Conservation (phyloP, 2,113 vertebrate species). For the Uria lomvia region DNA sequence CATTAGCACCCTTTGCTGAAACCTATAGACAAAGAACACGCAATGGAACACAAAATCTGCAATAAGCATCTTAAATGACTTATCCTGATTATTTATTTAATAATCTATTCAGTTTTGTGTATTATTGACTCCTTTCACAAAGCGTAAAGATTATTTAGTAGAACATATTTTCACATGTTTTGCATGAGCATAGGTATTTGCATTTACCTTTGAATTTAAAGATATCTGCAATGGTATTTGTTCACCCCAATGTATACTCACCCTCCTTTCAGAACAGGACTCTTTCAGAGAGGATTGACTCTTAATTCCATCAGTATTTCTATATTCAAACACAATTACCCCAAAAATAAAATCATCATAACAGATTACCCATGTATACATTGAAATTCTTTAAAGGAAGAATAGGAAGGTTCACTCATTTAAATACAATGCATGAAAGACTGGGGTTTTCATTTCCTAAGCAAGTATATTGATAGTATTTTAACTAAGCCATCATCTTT, state of each 20-base stretch:
- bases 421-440: not conserved
- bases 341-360: not conserved
- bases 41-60: not conserved
- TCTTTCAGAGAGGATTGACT: not conserved
- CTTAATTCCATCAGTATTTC: not conserved
- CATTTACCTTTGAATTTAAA: not conserved
- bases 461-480: slow-evolving; percentile 7
- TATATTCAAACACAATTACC: not conserved
- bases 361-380: not conserved
- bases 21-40: not conserved
- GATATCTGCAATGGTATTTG: not conserved
- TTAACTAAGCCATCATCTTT: slow-evolving; percentile 57
- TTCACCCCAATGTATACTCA: not conserved
- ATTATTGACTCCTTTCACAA: not conserved
- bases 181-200: not conserved
- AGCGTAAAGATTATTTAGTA: not conserved
- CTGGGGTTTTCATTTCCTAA: not conserved
- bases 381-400: not conserved
- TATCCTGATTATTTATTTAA: not conserved
- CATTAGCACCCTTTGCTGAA: slow-evolving; percentile 23
- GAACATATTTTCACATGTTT: not conserved
- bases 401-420: not conserved
- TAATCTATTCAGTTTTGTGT: not conserved
- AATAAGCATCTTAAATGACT: not conserved
- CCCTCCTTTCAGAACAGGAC: not conserved